A percentile compares a stretch with the other conserved stretches of the same genome.
Evolutionary conservation across 2,113 vertebrate genomes (phyloP).

Genomic region (Zosterops hypoxanthus): DNA sequence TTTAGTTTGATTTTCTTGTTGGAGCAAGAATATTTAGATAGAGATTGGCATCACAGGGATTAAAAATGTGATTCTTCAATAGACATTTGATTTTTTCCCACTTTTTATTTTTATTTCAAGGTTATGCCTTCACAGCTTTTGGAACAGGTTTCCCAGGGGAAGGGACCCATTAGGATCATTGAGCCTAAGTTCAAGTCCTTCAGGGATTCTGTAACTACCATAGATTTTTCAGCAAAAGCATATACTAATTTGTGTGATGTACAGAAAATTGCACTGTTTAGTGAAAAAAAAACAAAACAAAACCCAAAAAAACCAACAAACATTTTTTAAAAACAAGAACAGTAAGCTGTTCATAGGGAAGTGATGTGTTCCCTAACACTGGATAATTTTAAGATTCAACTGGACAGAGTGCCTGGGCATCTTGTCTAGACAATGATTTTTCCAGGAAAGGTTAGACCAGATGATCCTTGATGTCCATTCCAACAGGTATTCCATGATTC

Average conservation of each 20-base stretch:
- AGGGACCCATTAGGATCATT: not conserved
- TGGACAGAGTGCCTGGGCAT: not conserved
- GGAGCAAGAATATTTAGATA: not conserved
- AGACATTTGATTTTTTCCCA: not conserved
- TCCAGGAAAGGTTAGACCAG: not conserved
- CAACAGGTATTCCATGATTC: not conserved
- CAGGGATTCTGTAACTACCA: not conserved
- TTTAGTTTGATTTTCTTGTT: not conserved
- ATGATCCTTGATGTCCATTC: not conserved
- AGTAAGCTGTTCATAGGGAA: not conserved
- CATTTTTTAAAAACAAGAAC: not conserved
- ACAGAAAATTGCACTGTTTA: not conserved
- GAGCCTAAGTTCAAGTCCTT: not conserved
- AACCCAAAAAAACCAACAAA: not conserved
- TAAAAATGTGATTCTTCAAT: not conserved
- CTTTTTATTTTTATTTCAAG: not conserved
- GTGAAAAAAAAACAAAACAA: not conserved
- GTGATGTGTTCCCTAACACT: no score
- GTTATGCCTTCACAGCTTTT: not conserved
- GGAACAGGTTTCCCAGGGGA: not conserved
- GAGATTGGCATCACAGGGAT: not conserved
- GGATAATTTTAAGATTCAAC: not conserved
- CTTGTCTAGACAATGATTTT: not conserved
- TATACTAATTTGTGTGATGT: not conserved
- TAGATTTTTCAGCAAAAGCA: not conserved